A percentile compares a stretch with the other conserved stretches of the same genome.
Evolutionary conservation across 2,797 vertebrate species (phyloP).

Genomic region (Spinibarbus caldwelli): DNA sequence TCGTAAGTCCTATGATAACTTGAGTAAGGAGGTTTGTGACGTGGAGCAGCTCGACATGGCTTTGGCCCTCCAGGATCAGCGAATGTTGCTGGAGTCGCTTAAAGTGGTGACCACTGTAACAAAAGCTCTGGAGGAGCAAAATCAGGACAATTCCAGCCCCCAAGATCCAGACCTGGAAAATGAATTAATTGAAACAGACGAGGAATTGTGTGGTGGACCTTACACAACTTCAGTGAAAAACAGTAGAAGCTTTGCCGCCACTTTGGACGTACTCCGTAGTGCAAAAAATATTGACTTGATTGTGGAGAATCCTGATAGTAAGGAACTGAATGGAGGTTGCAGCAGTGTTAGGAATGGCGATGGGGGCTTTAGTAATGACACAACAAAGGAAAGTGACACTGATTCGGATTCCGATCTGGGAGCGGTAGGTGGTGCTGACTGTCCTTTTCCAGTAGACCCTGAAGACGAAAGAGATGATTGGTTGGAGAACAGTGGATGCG

Average conservation of each 20-base stretch:
- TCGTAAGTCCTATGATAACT: conserved; percentile 94
- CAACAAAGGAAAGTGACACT: conserved; percentile 77
- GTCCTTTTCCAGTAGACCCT: conserved; percentile 65
- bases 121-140: conserved; percentile 82
- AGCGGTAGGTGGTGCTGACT: conserved; percentile 87
- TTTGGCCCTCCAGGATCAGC: conserved; percentile 96
- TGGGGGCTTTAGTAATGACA: conserved; percentile 75
- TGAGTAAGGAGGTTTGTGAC: conserved; percentile 95
- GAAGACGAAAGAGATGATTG: conserved; percentile 69
- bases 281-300: conserved; percentile 86
- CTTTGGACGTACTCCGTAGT: conserved; percentile 90
- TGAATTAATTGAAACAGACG: conserved; percentile 83
- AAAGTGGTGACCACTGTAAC: conserved; percentile 93
- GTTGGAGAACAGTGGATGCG: conserved; percentile 83
- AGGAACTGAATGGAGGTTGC: conserved; percentile 76
- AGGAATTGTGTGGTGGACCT: conserved; percentile 87
- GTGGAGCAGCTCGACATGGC: conserved; percentile 99
- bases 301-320: conserved; percentile 78
- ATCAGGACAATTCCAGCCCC: conserved; percentile 67
- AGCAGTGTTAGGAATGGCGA: conserved; percentile 72
- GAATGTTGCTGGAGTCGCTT: conserved; percentile 96
- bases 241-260: conserved; percentile 90
- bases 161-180: conserved; percentile 69
- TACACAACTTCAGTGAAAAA: conserved; percentile 91
- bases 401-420: conserved; percentile 84